Evolutionary conservation across 35 echinoderm and acorn worm genomes (phyloP), one percentile per base, ranked within the genome.

Genomic region (Holothuria glaberrima): DNA sequence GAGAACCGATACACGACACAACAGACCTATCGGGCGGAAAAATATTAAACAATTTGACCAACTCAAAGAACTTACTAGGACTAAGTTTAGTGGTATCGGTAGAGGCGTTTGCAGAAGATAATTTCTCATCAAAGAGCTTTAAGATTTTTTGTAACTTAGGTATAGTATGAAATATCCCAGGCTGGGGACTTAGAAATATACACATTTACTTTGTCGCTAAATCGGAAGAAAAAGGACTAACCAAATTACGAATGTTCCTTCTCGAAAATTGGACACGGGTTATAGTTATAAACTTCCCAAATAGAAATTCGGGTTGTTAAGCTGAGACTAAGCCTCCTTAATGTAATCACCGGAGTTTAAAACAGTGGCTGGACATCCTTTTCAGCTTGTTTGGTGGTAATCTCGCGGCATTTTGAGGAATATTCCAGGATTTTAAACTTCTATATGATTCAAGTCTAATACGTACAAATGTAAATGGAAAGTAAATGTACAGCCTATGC

Each of bases 141-240:
- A 27, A 34, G 16, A 73, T 16, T 73, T 73, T 73, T 16, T 73
- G 69, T 73, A 73, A 73, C 32, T 1, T 73, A 25, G 69, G 69
- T 1, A 73, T 0, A 22, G n/a, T 28, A 27, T 73, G 28, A 34
- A 73, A 73, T 73, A 27, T 73, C 32, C 69, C 69, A 28, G 69
- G 69, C 16, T 16, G 17, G 32, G 69, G 68, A 59, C 58, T 12
- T 12, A 59, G 58, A 21, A 59, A 59, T 59, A 21, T 59, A 59
- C 21, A 59, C 12, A 59, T 59, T 59, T 59, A 59, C 58, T 21
- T 59, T 21, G 58, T 59, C 58, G 21, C 12, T 21, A 13, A 59
- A 21, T 59, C 21, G 12, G 21, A 21, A 59, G 21, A 21, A 59
- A 59, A 59, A 59, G 21, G 58, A 59, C 12, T 59, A 13, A 59